Evolutionary conservation across 2,888 invertebrate genomes (phyloP).

Genomic region (Hydriomena furcata): DNA sequence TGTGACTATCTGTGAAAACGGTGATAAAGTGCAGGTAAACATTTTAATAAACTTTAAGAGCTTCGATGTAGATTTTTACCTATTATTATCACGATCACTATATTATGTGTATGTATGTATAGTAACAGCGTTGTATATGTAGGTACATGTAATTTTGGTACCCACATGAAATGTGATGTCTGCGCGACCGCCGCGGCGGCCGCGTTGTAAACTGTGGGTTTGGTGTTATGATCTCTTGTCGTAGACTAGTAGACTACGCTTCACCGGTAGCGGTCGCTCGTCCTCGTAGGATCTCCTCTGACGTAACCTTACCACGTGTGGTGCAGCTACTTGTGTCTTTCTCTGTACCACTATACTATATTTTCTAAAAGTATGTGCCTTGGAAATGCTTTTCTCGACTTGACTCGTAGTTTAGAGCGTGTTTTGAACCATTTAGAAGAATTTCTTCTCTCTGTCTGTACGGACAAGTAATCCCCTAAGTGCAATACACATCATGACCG

Average conservation of each 20-base stretch:
- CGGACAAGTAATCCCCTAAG: conserved; percentile 77
- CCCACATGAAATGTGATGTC: conserved; percentile 23
- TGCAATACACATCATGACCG: conserved; percentile 83
- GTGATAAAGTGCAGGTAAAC: conserved; percentile 67
- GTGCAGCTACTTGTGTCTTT: conserved; percentile 53
- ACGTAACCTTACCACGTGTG: conserved; percentile 59
- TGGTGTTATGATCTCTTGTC: conserved; percentile 35
- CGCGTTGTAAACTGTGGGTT: conserved; percentile 13
- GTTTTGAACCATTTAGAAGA: conserved; percentile 78
- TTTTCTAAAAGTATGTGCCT: conserved; percentile 84
- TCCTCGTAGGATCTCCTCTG: conserved; percentile 60
- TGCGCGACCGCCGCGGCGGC: conserved; percentile 8
- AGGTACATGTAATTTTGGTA: conserved; percentile 23
- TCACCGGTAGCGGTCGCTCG: conserved; percentile 65
- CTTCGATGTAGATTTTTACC: conserved; percentile 67
- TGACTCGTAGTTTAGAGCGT: conserved; percentile 78
- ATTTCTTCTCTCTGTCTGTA: conserved; percentile 78
- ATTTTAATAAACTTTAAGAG: conserved; percentile 67
- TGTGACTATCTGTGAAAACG: conserved; percentile 53
- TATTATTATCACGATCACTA: conserved; percentile 46
- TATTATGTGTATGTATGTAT: conserved; percentile 40
- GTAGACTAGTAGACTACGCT: conserved; percentile 61
- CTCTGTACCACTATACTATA: conserved; percentile 70
- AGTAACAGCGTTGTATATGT: conserved; percentile 38
- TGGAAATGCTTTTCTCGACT: conserved; percentile 80